Percentiles rank a stretch among this genome's conserved stretches.
Evolutionary conservation across 37 sponge, comb jelly and placozoan genomes (phyloP).

Genomic region (Geodia barretti): DNA sequence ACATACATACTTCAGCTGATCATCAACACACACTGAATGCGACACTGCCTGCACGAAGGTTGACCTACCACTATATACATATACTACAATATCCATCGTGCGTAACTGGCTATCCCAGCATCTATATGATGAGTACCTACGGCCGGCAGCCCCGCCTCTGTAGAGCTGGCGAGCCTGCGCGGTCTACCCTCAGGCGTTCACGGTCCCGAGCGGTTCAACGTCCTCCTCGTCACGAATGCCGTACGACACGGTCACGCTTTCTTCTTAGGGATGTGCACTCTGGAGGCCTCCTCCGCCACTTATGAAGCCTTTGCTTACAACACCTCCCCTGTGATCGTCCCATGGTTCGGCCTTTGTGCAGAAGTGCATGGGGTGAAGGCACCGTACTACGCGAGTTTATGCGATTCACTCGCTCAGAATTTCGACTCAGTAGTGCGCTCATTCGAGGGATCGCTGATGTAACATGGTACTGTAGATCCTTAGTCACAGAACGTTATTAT

Average conservation of each 20-base stretch:
- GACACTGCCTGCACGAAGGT: no score
- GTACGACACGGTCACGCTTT: conserved; percentile 75
- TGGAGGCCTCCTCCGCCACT: neutral
- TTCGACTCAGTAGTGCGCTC: no score
- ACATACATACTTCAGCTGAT: no score
- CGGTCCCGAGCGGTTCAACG: conserved; percentile 71
- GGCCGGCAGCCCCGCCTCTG: conserved; percentile 91
- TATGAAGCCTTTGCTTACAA: conserved; percentile 9
- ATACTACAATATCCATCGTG: no score
- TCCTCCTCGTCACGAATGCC: conserved; percentile 75
- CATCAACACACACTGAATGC: no score
- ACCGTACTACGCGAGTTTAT: no score
- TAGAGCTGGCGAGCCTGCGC: conserved; percentile 48
- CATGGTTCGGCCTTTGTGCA: no score
- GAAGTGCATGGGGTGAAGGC: no score
- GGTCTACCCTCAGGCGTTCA: conserved; percentile 78
- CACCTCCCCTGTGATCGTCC: neutral
- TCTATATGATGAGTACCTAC: conserved; percentile 92
- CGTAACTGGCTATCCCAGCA: conserved; percentile 56
- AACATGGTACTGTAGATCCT: neutral
- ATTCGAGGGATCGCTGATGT: neutral
- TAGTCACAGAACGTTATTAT: no score
- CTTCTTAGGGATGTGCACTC: conserved; percentile 29
- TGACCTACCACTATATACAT: no score
- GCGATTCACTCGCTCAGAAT: no score